These are phyloP conservation scores for Meandrina meandrites DNA, from an alignment of 92 coral and sea anemone genomes.

Conservation along the genomic window DNA sequence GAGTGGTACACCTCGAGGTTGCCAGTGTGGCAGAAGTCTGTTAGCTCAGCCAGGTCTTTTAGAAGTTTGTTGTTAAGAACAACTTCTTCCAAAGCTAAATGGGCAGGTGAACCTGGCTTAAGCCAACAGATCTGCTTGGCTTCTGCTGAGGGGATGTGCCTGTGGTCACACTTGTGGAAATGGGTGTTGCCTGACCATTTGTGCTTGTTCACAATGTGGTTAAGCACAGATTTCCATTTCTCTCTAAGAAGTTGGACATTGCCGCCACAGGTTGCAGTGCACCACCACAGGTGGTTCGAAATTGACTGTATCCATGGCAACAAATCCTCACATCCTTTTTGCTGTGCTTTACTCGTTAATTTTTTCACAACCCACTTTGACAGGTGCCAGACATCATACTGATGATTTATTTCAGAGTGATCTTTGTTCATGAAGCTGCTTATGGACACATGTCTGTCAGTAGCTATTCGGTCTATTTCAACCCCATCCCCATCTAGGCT, in stretches of 20 bases:
- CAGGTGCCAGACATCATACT: slow-evolving; percentile 69
- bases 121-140: slow-evolving; percentile 40
- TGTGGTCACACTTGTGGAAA: slow-evolving; percentile 39
- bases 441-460: slow-evolving; percentile 63
- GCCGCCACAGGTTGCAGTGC: slow-evolving; percentile 57
- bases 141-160: slow-evolving; percentile 27
- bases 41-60: slow-evolving; percentile 49
- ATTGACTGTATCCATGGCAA: slow-evolving; percentile 59
- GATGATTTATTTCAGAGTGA: slow-evolving; percentile 37
- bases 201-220: slow-evolving; percentile 50
- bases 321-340: slow-evolving; percentile 46
- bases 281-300: slow-evolving; percentile 66
- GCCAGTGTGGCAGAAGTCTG: too few relatives aligned
- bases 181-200: slow-evolving; percentile 22
- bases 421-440: slow-evolving; percentile 52
- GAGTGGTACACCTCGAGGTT: too few relatives aligned
- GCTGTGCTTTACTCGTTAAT: slow-evolving; percentile 32
- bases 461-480: slow-evolving; percentile 25
- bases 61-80: slow-evolving; percentile 38
- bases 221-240: slow-evolving; percentile 45
- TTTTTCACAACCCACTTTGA: slow-evolving; percentile 61
- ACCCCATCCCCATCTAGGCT: slow-evolving; percentile 14
- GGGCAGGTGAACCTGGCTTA: slow-evolving; percentile 47
- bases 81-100: slow-evolving; percentile 61
- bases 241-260: slow-evolving; percentile 36